A percentile compares a stretch with the other conserved stretches of the same genome.
These are phyloP conservation scores for Brachyistius frenatus DNA, from an alignment of 2,113 vertebrate genomes.

Conservation along the genomic window DNA sequence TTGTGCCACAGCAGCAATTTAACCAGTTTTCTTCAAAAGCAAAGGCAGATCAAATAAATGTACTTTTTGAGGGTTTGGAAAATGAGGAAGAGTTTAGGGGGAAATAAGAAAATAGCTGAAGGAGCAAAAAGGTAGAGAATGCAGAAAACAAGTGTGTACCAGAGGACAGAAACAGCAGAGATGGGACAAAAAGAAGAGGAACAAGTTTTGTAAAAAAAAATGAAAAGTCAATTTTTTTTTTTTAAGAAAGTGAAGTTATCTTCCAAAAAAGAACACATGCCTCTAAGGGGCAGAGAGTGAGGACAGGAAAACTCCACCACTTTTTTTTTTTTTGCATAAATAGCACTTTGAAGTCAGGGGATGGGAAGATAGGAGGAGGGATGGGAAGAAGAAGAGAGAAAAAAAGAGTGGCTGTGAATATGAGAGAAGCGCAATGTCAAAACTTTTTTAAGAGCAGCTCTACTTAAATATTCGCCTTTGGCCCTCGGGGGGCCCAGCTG, in stretches of 20 bases:
- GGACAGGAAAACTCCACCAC: conserved; percentile 82
- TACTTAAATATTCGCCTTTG: conserved; percentile 54
- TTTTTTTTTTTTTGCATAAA: conserved; percentile 81
- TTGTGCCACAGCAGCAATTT: too few relatives aligned
- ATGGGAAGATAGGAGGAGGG: conserved; percentile 23
- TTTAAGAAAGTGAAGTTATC: conserved; percentile 61
- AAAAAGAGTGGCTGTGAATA: conserved; percentile 32
- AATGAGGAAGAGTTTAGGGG: too few relatives aligned
- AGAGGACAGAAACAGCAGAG: not conserved
- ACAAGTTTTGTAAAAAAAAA: too few relatives aligned
- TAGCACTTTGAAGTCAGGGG: conserved; percentile 86
- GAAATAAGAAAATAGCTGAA: too few relatives aligned
- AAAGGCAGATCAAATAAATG: too few relatives aligned
- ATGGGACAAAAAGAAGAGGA: too few relatives aligned
- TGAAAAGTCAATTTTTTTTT: too few relatives aligned
- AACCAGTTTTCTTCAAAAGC: too few relatives aligned
- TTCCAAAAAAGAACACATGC: conserved; percentile 76
- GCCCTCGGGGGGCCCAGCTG: conserved; percentile 44
- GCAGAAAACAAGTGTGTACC: not conserved
- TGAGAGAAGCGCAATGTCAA: conserved; percentile 69
- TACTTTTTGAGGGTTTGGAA: too few relatives aligned
- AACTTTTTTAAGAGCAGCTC: conserved; percentile 67
- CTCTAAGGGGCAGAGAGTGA: conserved; percentile 80
- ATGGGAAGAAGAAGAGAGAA: conserved; percentile 33
- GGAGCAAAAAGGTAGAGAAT: not conserved